Conservation (phyloP, 2,797 vertebrate species). For the Psittacula echo region DNA sequence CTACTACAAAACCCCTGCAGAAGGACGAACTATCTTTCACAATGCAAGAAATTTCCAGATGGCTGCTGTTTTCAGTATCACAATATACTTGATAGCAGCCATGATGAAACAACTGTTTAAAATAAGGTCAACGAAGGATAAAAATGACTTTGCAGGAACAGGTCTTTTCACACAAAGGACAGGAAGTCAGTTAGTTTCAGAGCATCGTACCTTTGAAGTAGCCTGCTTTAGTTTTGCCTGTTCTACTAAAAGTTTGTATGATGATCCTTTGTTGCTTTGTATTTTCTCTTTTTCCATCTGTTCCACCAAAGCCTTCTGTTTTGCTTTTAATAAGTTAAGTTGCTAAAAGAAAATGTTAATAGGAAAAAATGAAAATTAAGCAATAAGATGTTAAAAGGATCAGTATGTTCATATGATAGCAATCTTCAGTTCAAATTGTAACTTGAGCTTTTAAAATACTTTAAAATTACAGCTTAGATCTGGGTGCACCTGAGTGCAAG, state of each 20-base stretch:
- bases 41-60: not conserved
- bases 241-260: slow-evolving; percentile 98
- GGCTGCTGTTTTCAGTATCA: slow-evolving; percentile 16
- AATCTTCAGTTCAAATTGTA: slow-evolving; percentile 33
- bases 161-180: slow-evolving; percentile 47
- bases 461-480: not conserved
- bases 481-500: no score
- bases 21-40: not conserved
- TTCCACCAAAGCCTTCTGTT: slow-evolving; percentile 99
- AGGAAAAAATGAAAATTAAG: slow-evolving; percentile 77
- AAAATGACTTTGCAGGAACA: slow-evolving; percentile 64
- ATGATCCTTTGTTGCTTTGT: slow-evolving; percentile 99
- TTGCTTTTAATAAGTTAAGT: slow-evolving; percentile 99
- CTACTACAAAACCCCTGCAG: not conserved
- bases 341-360: slow-evolving; percentile 88
- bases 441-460: slow-evolving; percentile 7
- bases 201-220: slow-evolving; percentile 92
- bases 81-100: slow-evolving; percentile 18
- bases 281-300: slow-evolving; percentile 99
- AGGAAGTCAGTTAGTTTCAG: slow-evolving; percentile 65
- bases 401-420: slow-evolving; percentile 56
- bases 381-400: slow-evolving; percentile 74
- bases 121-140: slow-evolving; percentile 24
- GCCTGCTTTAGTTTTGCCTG: slow-evolving; percentile 99
- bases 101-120: not conserved